Evolutionary conservation across 2,888 invertebrate species (phyloP).

Genomic region (Empis stercorea): DNA sequence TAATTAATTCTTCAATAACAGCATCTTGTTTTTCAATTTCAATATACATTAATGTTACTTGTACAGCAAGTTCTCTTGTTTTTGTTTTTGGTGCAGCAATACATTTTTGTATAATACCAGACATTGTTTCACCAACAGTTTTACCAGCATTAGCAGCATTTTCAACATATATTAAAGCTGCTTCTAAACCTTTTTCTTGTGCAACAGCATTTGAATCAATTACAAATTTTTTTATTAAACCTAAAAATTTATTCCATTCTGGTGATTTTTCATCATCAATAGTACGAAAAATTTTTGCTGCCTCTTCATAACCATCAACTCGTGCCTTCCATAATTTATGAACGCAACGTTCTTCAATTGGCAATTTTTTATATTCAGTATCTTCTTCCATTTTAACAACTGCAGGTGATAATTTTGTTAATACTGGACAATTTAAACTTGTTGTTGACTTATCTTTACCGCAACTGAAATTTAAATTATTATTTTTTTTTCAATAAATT

Average conservation of each 20-base stretch:
- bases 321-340: constrained; percentile 96
- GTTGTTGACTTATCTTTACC: too few species aligned
- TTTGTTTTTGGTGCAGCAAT: constrained; percentile 82
- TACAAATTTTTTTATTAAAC: constrained; percentile 88
- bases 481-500: too few species aligned
- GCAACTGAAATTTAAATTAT: too few species aligned
- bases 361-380: constrained; percentile 74
- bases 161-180: constrained; percentile 79
- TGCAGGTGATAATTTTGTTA: too few species aligned
- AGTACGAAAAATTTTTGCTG: constrained; percentile 72
- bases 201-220: constrained; percentile 88
- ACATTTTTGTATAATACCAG: constrained; percentile 81
- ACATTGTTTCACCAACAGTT: constrained; percentile 79
- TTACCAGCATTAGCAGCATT: constrained; percentile 80
- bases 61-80: constrained; percentile 81
- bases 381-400: constrained; percentile 58
- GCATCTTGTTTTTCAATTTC: constrained; percentile 91
- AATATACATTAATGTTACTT: constrained; percentile 83
- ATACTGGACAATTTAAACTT: too few species aligned
- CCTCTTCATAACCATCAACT: constrained; percentile 87
- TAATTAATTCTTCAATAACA: constrained; percentile 79
- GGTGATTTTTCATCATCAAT: constrained; percentile 87
- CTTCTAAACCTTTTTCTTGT: constrained; percentile 91
- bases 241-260: constrained; percentile 84
- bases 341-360: constrained; percentile 79